Base-by-base conservation (phyloP, 2,888 invertebrate species). In the Chesias legatella region DNA sequence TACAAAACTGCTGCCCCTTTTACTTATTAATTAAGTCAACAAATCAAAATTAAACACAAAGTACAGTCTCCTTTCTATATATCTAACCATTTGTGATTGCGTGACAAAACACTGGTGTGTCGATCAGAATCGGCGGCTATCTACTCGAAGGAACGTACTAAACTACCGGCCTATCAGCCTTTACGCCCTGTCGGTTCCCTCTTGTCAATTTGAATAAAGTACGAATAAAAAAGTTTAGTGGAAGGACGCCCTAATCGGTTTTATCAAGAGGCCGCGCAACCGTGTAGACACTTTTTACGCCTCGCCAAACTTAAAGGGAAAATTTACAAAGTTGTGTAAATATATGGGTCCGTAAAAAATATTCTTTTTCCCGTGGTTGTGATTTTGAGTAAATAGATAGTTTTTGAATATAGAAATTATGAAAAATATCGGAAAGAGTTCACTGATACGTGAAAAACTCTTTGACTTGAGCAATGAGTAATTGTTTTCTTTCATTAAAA, bases 181-280 rank as follows among this genome's bases (percentile, higher is more conserved):
- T 79, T 73, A 78, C 78, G 70, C 71, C 58, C 78, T 67, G 67
- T 61, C 70, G 66, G 67, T 62, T 70, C 58, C 57, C 60, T 67
- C 62, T 56, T 65, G 71, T 73, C 77, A 65, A 76, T 78, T 79
- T 77, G 70, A 79, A 79, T 79, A 79, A 79, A 74, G 67, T 66
- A 60, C 62, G 62, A 73, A 70, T 75, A 75, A 77, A 76, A 68
- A 78, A 71, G 67, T 72, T 64, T 70, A 68, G 67, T 68, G 63
- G 70, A 68, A 67, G 73, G 68, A 63, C 61, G 60, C 60, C 72
- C 67, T 75, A 73, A 73, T 72, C 73, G 67, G 60, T 60, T 72
- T 70, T 76, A 77, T 77, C 76, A 65, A 60, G 58, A 60, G 45
- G 57, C 58, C 57, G 60, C 55, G 56, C 62, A 66, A 66, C 62